These are phyloP conservation scores for Tenthredo livida DNA, from an alignment of 2,888 invertebrate genomes.

Conservation along the genomic window DNA sequence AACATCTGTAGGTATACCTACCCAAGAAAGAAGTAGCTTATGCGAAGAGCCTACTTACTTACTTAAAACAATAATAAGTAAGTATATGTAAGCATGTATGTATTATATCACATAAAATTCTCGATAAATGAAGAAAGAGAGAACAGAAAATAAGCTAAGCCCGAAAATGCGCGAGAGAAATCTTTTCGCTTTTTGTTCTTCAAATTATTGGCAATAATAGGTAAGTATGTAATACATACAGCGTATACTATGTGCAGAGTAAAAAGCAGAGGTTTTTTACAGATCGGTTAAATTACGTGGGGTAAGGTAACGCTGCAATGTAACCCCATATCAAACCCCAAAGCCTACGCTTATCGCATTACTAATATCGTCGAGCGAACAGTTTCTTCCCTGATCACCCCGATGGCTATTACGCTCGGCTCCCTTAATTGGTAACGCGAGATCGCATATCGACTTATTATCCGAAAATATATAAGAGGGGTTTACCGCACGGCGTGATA, in stretches of 20 bases:
- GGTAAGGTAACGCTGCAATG: neutral
- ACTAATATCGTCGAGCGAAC: neutral
- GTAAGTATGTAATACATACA: no score
- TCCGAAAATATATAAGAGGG: neutral
- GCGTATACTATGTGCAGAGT: no score
- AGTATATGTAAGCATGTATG: neutral
- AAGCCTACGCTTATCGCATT: conserved; percentile 11
- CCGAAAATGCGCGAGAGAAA: neutral
- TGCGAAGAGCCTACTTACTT: no score
- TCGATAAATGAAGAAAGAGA: neutral
- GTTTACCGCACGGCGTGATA: no score
- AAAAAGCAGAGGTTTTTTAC: no score
- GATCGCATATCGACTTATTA: neutral
- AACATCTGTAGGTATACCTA: no score
- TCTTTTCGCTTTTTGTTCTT: no score
- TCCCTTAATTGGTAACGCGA: conserved; percentile 27
- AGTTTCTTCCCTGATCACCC: conserved; percentile 19
- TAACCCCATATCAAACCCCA: conserved; percentile 1
- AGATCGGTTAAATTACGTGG: neutral
- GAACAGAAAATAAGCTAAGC: neutral
- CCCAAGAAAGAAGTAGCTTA: no score
- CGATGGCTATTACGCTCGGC: neutral
- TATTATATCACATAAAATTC: neutral
- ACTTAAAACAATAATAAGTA: neutral
- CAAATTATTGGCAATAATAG: no score